These are phyloP conservation scores for Ruditapes philippinarum DNA, from an alignment of 1,140 invertebrate genomes.

Conservation along the genomic window DNA sequence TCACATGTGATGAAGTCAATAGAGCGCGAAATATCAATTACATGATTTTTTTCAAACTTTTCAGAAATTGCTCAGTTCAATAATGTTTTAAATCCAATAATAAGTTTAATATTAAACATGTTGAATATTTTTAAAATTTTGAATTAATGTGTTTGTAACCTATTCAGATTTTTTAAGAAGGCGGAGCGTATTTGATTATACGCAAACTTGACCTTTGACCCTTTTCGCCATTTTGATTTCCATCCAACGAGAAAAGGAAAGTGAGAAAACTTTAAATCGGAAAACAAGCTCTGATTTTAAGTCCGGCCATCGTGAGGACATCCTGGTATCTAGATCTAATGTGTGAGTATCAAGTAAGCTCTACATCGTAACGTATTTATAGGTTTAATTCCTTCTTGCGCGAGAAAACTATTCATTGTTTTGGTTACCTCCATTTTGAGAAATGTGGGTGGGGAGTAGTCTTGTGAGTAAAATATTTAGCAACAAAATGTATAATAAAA, in stretches of 20 bases:
- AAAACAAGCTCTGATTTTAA: not conserved
- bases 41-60: too few relatives aligned
- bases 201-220: slow-evolving; percentile 71
- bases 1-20: slow-evolving; percentile 5
- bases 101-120: too few relatives aligned
- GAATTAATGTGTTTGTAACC: too few relatives aligned
- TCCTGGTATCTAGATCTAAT: not conserved
- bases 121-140: too few relatives aligned
- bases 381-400: not conserved
- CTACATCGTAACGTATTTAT: not conserved
- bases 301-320: not conserved
- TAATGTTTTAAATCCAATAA: too few relatives aligned
- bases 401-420: not conserved
- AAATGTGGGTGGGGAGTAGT: slow-evolving; percentile 26
- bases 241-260: slow-evolving; percentile 36
- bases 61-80: too few relatives aligned
- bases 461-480: too few relatives aligned
- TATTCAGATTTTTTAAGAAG: too few relatives aligned
- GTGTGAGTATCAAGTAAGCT: not conserved
- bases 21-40: slow-evolving; percentile 2
- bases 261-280: not conserved
- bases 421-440: not conserved
- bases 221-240: slow-evolving; percentile 51
- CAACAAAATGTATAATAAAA: too few relatives aligned
- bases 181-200: slow-evolving; percentile 69